Base-by-base conservation (phyloP, 2,797 vertebrate species). In the Sebastes steindachneri region DNA sequence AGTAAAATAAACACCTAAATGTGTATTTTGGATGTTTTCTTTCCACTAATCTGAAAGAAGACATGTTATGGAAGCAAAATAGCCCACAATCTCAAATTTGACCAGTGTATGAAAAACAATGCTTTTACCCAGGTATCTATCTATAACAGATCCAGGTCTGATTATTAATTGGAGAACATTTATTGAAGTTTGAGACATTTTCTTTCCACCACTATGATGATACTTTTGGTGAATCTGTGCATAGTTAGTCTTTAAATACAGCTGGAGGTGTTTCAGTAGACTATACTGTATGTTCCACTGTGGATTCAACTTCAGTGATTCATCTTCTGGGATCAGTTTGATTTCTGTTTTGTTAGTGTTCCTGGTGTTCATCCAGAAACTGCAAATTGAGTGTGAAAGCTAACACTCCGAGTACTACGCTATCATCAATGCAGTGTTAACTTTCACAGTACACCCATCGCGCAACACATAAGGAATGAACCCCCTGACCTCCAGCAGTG, bases 291-390 rank as follows among this genome's bases (percentile, higher is more conserved):
- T 60, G 45, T 11, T 70, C 25, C 28, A 9, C 10, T 23, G 19
- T 41, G 19, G 57, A 35, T 29, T 10, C 25, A 59, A 37, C 37
- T 15, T 63, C 28, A 6, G 26, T 7, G 19, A 73, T 48, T 31
- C 63, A 29, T 62, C 54, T 55, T 60, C 53, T 58, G 31, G 35
- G 64, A 85, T 57, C 10, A 60, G 41, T 26, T 78, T n/a, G 17
- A 67, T 71, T 75, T 75, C 15, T 28, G 54, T 28, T 67, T 62
- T 21, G 65, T 82, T 67, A 80, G 1, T 55, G 64, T 78, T 80
- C 72, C 71, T 85, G 80, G 74, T 73, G 63, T 77, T 64, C 14
- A 73, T 80, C 77, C 75, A 88, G 55, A 80, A 82, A 75, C 75
- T 62, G 59, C 33, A 79, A 78, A 45, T 62, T 74, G 60, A 70